A percentile compares a stretch with the other conserved stretches of the same genome.
Conservation (phyloP, 2,888 invertebrate genomes). For the Mythimna ferrago region DNA sequence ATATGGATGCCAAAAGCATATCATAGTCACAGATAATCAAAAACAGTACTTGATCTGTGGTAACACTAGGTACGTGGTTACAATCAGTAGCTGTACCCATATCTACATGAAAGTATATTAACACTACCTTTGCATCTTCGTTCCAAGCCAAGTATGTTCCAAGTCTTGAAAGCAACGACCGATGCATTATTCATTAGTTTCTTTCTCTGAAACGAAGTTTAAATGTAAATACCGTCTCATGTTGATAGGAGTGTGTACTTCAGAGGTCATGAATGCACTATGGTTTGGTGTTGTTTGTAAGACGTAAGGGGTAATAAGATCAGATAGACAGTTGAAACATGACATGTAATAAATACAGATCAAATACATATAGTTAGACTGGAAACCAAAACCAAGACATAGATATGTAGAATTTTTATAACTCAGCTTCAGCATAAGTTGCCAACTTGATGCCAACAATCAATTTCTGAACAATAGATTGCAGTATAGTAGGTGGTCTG, state of each 20-base stretch:
- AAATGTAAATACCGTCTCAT: slow-evolving; percentile 56
- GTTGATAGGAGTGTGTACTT: slow-evolving; percentile 50
- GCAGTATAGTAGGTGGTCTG: too few relatives aligned
- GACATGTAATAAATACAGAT: too few relatives aligned
- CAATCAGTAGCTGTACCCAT: slow-evolving; percentile 3
- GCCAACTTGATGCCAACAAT: too few relatives aligned
- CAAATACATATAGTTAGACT: too few relatives aligned
- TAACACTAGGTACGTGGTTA: background rate
- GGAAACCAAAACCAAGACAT: too few relatives aligned
- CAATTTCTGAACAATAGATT: too few relatives aligned
- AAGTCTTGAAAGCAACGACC: slow-evolving; percentile 38
- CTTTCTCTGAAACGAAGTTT: slow-evolving; percentile 54
- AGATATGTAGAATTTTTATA: too few relatives aligned
- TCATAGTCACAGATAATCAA: background rate
- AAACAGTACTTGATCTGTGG: too few relatives aligned
- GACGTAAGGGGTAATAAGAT: background rate
- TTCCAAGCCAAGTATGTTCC: slow-evolving; percentile 34
- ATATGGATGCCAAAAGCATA: too few relatives aligned
- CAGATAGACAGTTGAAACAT: background rate
- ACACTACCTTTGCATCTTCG: slow-evolving; percentile 42
- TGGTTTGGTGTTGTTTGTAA: slow-evolving; percentile 22
- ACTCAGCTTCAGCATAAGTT: too few relatives aligned
- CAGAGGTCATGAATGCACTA: slow-evolving; percentile 46
- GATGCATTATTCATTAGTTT: slow-evolving; percentile 56
- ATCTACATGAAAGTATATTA: slow-evolving; percentile 12